phyloP scores from a whole-genome alignment of 2,888 invertebrate species.

The Pseudococcus jackbeardsleyi region DNA sequence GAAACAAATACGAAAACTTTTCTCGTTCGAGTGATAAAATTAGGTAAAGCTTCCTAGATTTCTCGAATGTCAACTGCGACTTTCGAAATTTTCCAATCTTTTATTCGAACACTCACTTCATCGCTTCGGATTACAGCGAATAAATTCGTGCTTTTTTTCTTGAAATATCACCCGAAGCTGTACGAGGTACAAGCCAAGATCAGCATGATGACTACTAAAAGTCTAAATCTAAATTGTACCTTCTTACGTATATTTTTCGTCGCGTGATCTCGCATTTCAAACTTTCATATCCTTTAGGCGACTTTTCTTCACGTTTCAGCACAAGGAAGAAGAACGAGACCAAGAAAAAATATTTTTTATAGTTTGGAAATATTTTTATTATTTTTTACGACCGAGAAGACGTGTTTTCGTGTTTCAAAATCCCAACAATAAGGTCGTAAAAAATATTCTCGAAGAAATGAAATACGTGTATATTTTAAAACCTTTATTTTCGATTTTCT shows the following conservation, averaged over 20 bases:
- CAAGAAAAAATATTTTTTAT: background rate
- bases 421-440: too few species aligned
- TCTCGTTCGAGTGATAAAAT: slow-evolving; percentile 34
- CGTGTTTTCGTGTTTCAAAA: too few species aligned
- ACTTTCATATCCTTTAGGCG: background rate
- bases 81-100: slow-evolving; percentile 6
- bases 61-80: background rate
- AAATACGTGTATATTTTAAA: too few species aligned
- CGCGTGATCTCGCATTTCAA: background rate
- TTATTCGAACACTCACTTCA: background rate
- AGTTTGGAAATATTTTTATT: slow-evolving; percentile 6
- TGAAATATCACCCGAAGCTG: background rate
- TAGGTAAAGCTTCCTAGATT: background rate
- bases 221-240: slow-evolving; percentile 3
- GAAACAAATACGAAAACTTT: slow-evolving; percentile 25
- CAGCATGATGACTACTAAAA: slow-evolving; percentile 36
- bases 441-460: too few species aligned
- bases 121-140: background rate
- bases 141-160: background rate
- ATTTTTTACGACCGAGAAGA: background rate
- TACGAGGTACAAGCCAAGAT: background rate
- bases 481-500: too few species aligned
- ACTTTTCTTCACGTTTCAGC: background rate
- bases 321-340: background rate
- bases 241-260: background rate